Evolutionary conservation across 1,140 invertebrate genomes (phyloP).

Genomic region (Artemia franciscana): DNA sequence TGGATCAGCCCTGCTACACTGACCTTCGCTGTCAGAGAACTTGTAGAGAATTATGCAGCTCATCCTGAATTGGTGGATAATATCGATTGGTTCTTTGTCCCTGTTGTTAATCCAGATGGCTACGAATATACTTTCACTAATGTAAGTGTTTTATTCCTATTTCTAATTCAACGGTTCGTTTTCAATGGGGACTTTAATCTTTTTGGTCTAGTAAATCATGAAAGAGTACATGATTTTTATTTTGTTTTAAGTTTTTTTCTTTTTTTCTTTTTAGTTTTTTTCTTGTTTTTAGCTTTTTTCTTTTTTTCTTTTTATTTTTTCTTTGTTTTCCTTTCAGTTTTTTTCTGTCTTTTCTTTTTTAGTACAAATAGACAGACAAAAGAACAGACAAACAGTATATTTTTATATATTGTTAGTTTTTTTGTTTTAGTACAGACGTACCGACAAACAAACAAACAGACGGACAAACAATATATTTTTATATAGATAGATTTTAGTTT

Average conservation of each 20-base stretch:
- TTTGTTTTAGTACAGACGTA: too few species aligned
- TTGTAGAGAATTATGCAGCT: constrained; percentile 25
- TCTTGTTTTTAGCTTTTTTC: neutral
- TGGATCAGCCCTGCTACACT: constrained; percentile 72
- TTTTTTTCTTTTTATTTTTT: neutral
- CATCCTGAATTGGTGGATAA: constrained; percentile 15
- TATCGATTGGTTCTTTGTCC: constrained; percentile 26
- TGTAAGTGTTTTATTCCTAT: neutral
- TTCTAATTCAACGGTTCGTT: neutral
- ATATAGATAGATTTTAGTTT: too few species aligned
- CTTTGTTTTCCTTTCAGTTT: neutral
- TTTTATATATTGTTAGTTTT: neutral
- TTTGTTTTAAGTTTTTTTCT: neutral
- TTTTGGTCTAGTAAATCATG: neutral
- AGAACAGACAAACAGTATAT: too few species aligned
- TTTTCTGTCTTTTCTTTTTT: constrained; percentile 6
- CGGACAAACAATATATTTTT: too few species aligned
- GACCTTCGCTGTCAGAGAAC: constrained; percentile 51
- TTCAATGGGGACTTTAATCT: neutral
- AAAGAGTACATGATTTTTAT: neutral
- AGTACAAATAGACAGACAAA: constrained; percentile 13
- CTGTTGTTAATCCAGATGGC: constrained; percentile 34
- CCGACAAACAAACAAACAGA: too few species aligned
- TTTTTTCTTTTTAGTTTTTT: neutral
- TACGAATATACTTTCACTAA: constrained; percentile 17